These are phyloP conservation scores for Neopipo cinnamomea DNA, from an alignment of 2,113 vertebrate genomes.

Conservation along the genomic window DNA sequence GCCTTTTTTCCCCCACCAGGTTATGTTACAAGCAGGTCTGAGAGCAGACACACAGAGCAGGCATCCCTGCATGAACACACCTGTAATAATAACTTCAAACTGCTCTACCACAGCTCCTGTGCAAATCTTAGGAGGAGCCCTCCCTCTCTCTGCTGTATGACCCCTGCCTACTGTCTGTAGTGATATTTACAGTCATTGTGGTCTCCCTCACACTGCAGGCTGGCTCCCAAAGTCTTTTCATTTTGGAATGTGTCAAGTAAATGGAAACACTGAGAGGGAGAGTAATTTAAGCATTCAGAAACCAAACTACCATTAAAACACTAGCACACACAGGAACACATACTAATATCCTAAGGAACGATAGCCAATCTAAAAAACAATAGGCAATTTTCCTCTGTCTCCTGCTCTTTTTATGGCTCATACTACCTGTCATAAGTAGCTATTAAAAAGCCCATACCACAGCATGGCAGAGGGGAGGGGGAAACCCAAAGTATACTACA, in stretches of 20 bases:
- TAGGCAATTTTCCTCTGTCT: conserved; percentile 4
- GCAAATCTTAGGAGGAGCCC: neutral
- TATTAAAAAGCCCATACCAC: neutral
- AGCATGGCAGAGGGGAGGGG: neutral
- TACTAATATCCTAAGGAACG: neutral
- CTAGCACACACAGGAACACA: neutral
- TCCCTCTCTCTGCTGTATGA: neutral
- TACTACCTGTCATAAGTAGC: conserved; percentile 11
- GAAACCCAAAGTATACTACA: neutral
- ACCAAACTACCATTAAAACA: neutral
- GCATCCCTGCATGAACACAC: neutral
- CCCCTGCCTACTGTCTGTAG: neutral
- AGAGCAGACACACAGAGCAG: neutral
- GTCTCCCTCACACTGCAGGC: neutral
- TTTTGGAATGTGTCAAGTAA: neutral
- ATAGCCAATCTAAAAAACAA: conserved; percentile 1
- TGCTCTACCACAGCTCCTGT: too few relatives aligned
- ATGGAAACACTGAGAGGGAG: neutral
- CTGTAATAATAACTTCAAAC: neutral
- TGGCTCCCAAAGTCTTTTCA: neutral
- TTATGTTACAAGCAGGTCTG: neutral
- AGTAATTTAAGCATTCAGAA: neutral
- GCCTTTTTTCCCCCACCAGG: neutral
- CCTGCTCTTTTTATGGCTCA: neutral
- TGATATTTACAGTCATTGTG: rapidly evolving